These are phyloP conservation scores for Aplysia californica DNA, from an alignment of 1,140 invertebrate species.

Conservation along the genomic window DNA sequence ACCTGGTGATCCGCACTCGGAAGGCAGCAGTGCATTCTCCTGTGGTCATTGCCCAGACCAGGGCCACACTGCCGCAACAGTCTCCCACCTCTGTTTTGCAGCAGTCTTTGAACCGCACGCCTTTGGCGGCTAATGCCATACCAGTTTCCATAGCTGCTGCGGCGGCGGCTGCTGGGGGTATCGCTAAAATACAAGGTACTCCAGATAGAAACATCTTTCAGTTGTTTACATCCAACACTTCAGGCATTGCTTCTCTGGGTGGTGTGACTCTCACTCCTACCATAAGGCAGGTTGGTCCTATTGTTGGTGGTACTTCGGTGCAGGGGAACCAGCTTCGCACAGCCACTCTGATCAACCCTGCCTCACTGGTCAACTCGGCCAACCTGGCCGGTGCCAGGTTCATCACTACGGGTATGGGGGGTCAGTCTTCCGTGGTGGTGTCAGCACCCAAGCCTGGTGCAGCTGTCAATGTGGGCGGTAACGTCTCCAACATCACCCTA, in stretches of 20 bases:
- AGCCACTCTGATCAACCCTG: conserved; percentile 20
- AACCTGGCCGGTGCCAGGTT: conserved; percentile 9
- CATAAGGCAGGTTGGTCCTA: conserved; percentile 9
- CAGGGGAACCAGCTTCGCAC: conserved; percentile 13
- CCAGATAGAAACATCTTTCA: conserved; percentile 27
- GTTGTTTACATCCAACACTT: conserved; percentile 20
- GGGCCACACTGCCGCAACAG: neutral
- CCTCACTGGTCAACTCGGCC: conserved; percentile 15
- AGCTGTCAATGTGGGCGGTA: neutral
- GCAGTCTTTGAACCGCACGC: neutral
- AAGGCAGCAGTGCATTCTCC: conserved; percentile 64
- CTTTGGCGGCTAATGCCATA: neutral
- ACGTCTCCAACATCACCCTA: conserved; percentile 15
- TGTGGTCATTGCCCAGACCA: conserved; percentile 17
- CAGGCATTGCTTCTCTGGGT: neutral
- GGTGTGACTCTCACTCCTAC: conserved; percentile 20
- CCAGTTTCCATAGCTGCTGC: conserved; percentile 13
- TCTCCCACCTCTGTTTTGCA: conserved; percentile 2
- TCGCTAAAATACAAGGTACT: conserved; percentile 31
- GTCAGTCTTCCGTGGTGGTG: conserved; percentile 11
- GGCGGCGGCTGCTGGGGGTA: conserved; percentile 23
- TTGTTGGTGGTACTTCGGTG: neutral
- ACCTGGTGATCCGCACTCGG: conserved; percentile 70
- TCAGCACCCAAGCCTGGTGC: conserved; percentile 8
- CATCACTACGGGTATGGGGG: conserved; percentile 14